phyloP scores from a whole-genome alignment of 2,888 invertebrate species.

The Itoplectis maculator region DNA sequence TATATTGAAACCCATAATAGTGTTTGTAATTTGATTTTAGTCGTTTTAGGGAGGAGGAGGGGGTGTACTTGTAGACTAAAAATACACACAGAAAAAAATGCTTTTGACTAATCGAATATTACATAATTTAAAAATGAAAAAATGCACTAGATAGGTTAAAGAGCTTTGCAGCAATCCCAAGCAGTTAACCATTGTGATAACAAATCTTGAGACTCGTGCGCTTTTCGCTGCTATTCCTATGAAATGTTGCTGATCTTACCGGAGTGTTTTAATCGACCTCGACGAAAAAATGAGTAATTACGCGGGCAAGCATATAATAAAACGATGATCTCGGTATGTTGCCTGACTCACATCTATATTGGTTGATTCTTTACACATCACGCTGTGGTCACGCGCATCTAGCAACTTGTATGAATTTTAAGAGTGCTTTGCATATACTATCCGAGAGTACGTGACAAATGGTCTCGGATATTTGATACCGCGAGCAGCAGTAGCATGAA shows the following conservation, averaged over 20 bases:
- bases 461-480: slow-evolving; percentile 47
- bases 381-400: slow-evolving; percentile 10
- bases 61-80: too few relatives aligned
- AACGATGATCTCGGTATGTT: slow-evolving; percentile 33
- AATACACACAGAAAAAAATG: not conserved
- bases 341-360: slow-evolving; percentile 42
- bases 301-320: slow-evolving; percentile 23
- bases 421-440: slow-evolving; percentile 12
- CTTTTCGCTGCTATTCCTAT: slow-evolving; percentile 33
- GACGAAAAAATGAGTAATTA: slow-evolving; percentile 8
- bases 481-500: slow-evolving; percentile 23
- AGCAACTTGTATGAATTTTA: slow-evolving; percentile 16
- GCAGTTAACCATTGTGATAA: not conserved
- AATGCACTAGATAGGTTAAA: not conserved
- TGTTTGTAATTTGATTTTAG: not conserved
- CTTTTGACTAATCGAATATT: not conserved
- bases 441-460: slow-evolving; percentile 45
- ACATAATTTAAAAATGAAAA: not conserved
- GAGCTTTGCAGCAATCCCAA: not conserved
- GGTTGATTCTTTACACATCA: slow-evolving; percentile 9
- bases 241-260: slow-evolving; percentile 36
- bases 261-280: slow-evolving; percentile 34
- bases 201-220: slow-evolving; percentile 28
- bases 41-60: too few relatives aligned
- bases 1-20: not conserved